Percentiles rank a stretch among this genome's conserved stretches.
These are phyloP conservation scores for Danionella cerebrum DNA, from an alignment of 2,113 vertebrate species.

Conservation along the genomic window DNA sequence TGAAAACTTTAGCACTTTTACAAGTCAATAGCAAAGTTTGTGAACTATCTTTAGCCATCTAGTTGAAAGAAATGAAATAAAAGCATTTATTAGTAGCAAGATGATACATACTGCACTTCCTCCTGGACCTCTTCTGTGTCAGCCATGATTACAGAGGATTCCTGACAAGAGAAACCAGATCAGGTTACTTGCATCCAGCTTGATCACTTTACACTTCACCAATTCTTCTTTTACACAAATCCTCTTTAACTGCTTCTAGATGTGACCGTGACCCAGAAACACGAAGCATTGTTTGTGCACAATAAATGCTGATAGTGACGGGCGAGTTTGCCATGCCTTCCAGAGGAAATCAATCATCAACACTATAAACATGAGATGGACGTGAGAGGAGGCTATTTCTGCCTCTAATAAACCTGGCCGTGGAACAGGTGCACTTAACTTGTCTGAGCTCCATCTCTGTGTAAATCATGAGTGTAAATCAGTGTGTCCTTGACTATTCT, in stretches of 20 bases:
- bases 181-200: background rate
- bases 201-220: background rate
- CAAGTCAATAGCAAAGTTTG: too few species aligned
- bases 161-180: conserved; percentile 9
- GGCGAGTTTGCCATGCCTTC: background rate
- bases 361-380: conserved; percentile 34
- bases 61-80: too few species aligned
- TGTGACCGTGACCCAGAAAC: background rate
- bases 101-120: conserved; percentile 49
- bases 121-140: conserved; percentile 44
- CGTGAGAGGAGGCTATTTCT: conserved; percentile 53
- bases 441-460: conserved; percentile 41
- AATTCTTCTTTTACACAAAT: too few species aligned
- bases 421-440: conserved; percentile 60
- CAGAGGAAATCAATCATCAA: conserved; percentile 39
- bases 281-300: background rate
- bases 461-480: conserved; percentile 28
- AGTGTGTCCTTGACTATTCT: conserved; percentile 41
- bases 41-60: too few species aligned
- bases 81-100: too few species aligned
- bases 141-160: conserved; percentile 45
- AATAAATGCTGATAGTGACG: background rate
- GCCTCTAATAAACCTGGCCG: conserved; percentile 47
- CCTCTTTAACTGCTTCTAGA: background rate
- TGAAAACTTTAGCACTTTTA: too few species aligned